Base-by-base conservation (phyloP, 2,797 vertebrate species). In the Hybognathus amarus region DNA sequence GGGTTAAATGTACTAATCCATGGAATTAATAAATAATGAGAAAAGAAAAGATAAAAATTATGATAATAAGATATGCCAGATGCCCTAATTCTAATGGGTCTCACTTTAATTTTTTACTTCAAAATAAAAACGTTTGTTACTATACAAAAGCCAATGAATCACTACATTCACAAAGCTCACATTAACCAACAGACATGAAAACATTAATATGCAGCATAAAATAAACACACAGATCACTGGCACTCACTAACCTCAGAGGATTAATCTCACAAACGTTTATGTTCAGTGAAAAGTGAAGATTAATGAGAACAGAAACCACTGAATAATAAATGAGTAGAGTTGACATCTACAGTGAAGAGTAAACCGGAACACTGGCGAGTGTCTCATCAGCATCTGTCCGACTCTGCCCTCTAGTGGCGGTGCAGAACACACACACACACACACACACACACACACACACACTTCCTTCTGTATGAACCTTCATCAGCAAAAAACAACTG, bases 381-480 rank as follows among this genome's bases (percentile, higher is more conserved):
- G 1, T 30, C 24, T 1, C 24, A 69, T 22, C 36, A 22, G 12
- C 17, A 54, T 30, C 24, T 27, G 30, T 36, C 30, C 13, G 66
- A 59, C 33, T 45, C 52, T 45, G 78, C 36, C 78, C 36, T 80
- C 78, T 80, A 22, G 50, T 59, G 78, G 67, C 9, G 67, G 36
- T 33, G 78, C n/a, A 42, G 12, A 59, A 69, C 50, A n/a, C 33
- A 79, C 42, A 71, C 66, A 33, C 1, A 33, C 30, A 33, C 30
- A 33, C 6, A 42, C 3, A n/a, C n/a, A n/a, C 33, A 79, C 42
- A 71, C 66, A 33, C 1, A 33, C 30, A 33, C 30, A 33, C 6
- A 42, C 3, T n/a, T n/a, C 67, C 63, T 66, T 66, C 30, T 10
- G 17, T 36, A 36, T 30, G 30, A 33, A 2, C 30, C 30, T 33